Base-by-base conservation (phyloP, 2,888 invertebrate species). In the Platycheirus rosarum region DNA sequence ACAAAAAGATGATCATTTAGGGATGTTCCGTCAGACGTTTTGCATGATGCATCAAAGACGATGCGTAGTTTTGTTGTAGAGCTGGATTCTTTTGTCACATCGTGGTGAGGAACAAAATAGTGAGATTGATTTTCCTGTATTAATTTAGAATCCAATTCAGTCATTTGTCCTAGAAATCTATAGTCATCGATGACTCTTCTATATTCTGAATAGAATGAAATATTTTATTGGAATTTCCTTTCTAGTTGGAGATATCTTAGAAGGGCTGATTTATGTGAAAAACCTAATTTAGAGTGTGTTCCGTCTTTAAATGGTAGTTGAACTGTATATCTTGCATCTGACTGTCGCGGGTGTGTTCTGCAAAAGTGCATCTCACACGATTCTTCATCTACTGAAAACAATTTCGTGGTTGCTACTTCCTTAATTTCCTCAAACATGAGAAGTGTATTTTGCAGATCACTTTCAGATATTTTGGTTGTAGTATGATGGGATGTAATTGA, bases 1-100 rank as follows among this genome's bases (percentile, higher is more conserved):
- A 68, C 70, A 48, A 73, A 78, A 60, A 85, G 71, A 13, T 75
- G 68, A 7, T 84, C 85, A 8, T 84, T 79, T 1, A 84, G 49
- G 3, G 84, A 80, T 13, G 84, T 44, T 23, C 3, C 23, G 23
- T 23, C 23, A 23, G 23, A 23, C 6, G 23, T 23, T 23, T 23
- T 23, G 23, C 23, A 23, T 2, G 23, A 23, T 23, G 23, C 23
- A 23, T 23, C 23, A 23, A 23, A 23, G 23, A 23, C 23, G 23
- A 35, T 35, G 66, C 44, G 2, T 14, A 44, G 7, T 11, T 44
- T 35, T n/a, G 44, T n/a, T 18, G 18, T 16, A 11, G 8, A 9
- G 32, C 51, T n/a, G n/a, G n/a, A n/a, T n/a, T n/a, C n/a, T n/a
- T n/a, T n/a, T n/a, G n/a, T n/a, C n/a, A n/a, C n/a, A n/a, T n/a